Conservation (phyloP, 2,797 vertebrate species). For the Muraenolepis orangiensis region DNA sequence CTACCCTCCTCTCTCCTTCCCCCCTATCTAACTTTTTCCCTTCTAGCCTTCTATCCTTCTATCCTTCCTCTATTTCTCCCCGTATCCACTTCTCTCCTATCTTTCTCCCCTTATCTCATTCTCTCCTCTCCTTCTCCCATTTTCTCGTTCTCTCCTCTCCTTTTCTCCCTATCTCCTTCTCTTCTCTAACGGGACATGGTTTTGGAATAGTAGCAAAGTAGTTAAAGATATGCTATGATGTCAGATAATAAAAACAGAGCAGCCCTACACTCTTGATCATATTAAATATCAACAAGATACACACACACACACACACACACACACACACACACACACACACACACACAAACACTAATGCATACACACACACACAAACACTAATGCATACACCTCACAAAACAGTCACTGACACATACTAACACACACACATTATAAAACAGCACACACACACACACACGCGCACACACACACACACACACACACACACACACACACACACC, state of each 20-base stretch:
- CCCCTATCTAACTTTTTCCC: too few relatives aligned
- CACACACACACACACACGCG: too few relatives aligned
- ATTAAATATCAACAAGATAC: not conserved
- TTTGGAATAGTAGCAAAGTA: not conserved
- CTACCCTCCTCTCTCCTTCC: not conserved
- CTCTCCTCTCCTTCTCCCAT: slow-evolving; percentile 4
- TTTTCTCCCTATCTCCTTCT: slow-evolving; percentile 9
- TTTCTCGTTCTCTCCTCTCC: slow-evolving; percentile 9
- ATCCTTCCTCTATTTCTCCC: too few relatives aligned
- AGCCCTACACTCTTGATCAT: slow-evolving; percentile 1
- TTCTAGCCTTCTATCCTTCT: too few relatives aligned
- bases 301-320: slow-evolving; percentile 9
- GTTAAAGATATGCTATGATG: not conserved
- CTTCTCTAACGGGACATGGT: not conserved
- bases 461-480: not conserved
- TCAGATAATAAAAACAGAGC: slow-evolving; percentile 15
- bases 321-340: slow-evolving; percentile 11
- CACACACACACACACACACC: slow-evolving; percentile 25
- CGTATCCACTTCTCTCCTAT: too few relatives aligned
- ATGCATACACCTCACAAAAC: not conserved
- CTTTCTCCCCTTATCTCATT: too few relatives aligned
- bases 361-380: not conserved
- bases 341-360: not conserved
- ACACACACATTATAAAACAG: too few relatives aligned
- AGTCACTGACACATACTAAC: not conserved